Evolutionary conservation across 2,113 vertebrate species (phyloP).

Genomic region (Tursiops truncatus): DNA sequence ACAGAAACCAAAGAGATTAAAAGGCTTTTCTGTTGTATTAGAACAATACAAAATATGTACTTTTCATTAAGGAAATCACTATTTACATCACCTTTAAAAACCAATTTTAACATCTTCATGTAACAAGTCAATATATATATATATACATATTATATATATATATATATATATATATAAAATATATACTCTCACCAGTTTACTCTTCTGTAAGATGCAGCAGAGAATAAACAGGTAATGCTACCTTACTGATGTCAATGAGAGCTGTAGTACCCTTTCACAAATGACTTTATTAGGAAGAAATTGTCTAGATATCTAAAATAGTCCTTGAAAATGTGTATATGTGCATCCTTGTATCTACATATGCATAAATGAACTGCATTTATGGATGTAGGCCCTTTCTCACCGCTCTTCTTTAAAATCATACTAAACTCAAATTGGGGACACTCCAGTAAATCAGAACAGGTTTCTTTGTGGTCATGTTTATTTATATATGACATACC

Average conservation of each 20-base stretch:
- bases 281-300: conserved; percentile 80
- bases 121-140: conserved; percentile 88
- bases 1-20: conserved; percentile 87
- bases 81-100: conserved; percentile 91
- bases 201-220: conserved; percentile 84
- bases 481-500: conserved; percentile 29
- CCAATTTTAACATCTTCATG: conserved; percentile 87
- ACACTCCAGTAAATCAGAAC: conserved; percentile 51
- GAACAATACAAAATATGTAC: conserved; percentile 90
- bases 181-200: conserved; percentile 87
- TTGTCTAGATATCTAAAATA: conserved; percentile 71
- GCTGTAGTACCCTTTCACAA: conserved; percentile 84
- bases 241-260: conserved; percentile 85
- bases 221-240: conserved; percentile 87
- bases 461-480: conserved; percentile 32
- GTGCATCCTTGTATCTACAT: conserved; percentile 80
- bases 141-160: conserved; percentile 82
- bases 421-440: conserved; percentile 33
- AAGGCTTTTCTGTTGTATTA: conserved; percentile 87
- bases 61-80: conserved; percentile 89
- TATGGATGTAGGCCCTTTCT: conserved; percentile 82
- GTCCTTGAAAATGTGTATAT: conserved; percentile 77
- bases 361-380: conserved; percentile 81
- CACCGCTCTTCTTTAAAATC: conserved; percentile 43
- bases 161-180: conserved; percentile 86